A percentile compares a stretch with the other conserved stretches of the same genome.
Evolutionary conservation across 1,140 invertebrate species (phyloP).

Genomic region (Saxidomus purpurata): DNA sequence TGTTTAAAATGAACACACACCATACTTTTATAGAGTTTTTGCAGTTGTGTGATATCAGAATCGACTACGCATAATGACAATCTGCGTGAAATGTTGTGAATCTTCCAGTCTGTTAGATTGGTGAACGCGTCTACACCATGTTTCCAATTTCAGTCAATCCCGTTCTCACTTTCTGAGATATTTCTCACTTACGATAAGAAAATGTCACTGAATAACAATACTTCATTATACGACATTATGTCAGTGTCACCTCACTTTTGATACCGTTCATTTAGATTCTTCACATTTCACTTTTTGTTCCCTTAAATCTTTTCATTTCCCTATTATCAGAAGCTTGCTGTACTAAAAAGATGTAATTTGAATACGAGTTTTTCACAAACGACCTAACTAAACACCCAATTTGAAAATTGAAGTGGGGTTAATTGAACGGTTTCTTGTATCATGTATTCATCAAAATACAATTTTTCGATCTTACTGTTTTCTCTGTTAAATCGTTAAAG

Average conservation of each 20-base stretch:
- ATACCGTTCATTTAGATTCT: background rate
- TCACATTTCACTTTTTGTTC: background rate
- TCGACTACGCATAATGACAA: too few relatives aligned
- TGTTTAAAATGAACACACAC: too few relatives aligned
- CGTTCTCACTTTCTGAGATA: too few relatives aligned
- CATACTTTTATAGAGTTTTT: too few relatives aligned
- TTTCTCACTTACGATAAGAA: background rate
- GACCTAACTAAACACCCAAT: background rate
- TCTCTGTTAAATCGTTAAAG: background rate
- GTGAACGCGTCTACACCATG: too few relatives aligned
- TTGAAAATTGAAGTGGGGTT: background rate
- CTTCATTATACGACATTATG: background rate
- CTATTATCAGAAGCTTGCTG: background rate
- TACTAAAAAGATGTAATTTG: constrained; percentile 2
- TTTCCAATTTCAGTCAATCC: too few relatives aligned
- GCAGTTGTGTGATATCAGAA: too few relatives aligned
- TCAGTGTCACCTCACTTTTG: constrained; percentile 12
- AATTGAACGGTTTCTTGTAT: background rate
- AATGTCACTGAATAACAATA: background rate
- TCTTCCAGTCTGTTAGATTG: too few relatives aligned
- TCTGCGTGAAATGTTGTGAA: too few relatives aligned
- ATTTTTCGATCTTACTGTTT: background rate
- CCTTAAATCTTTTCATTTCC: background rate
- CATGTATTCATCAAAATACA: background rate
- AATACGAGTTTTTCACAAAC: background rate